phyloP scores from a whole-genome alignment of 2,113 vertebrate species.

The Burhinus oedicnemus region DNA sequence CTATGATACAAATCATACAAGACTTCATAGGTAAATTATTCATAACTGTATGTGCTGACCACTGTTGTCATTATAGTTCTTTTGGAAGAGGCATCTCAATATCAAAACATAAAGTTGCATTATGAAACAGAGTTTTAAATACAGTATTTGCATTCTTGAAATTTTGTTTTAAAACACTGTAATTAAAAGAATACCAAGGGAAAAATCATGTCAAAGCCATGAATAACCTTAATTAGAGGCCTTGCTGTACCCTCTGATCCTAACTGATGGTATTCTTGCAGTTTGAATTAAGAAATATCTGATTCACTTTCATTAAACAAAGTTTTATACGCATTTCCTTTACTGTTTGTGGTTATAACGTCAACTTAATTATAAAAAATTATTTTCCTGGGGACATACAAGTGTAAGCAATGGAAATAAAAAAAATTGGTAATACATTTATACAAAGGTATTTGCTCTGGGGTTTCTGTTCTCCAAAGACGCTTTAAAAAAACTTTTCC shows the following conservation, averaged over 20 bases:
- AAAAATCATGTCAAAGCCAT: conserved; percentile 25
- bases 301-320: background rate
- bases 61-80: background rate
- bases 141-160: background rate
- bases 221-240: conserved; percentile 48
- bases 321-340: background rate
- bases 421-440: background rate
- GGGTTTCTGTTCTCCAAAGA: background rate
- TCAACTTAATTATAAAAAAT: background rate
- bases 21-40: background rate
- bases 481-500: background rate
- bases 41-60: background rate
- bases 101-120: background rate
- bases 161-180: background rate
- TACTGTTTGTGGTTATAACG: background rate
- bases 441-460: background rate
- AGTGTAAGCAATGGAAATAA: background rate
- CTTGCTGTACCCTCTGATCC: conserved; percentile 11
- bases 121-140: background rate
- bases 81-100: background rate
- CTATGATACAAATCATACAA: background rate
- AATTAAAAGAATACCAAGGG: conserved; percentile 28
- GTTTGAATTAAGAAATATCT: background rate
- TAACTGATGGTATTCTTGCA: background rate
- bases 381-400: background rate